Evolutionary conservation across 2,797 vertebrate species (phyloP).

Genomic region (Acrocephalus scirpaceus): DNA sequence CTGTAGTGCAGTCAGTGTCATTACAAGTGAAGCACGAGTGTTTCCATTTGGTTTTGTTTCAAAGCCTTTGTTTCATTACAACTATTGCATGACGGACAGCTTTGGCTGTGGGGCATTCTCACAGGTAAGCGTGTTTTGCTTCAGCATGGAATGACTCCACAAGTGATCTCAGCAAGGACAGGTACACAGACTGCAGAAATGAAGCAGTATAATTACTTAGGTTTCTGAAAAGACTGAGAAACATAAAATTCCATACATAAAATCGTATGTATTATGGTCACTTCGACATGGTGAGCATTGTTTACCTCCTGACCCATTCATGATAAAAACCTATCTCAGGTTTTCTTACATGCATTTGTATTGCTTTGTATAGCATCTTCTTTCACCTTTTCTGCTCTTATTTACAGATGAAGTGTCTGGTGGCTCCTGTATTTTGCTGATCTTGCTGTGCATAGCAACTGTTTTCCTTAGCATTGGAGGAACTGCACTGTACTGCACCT

Average conservation of each 20-base stretch:
- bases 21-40: background rate
- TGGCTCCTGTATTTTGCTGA: constrained; percentile 90
- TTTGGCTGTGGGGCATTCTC: background rate
- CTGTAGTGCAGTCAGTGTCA: background rate
- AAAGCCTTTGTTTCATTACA: background rate
- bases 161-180: background rate
- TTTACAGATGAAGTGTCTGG: constrained; percentile 88
- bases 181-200: background rate
- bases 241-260: background rate
- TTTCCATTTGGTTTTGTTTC: background rate
- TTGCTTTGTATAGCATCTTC: background rate
- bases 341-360: background rate
- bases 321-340: background rate
- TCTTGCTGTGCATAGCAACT: constrained; percentile 90
- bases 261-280: background rate
- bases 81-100: background rate
- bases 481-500: constrained; percentile 91
- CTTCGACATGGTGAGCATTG: background rate
- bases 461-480: constrained; percentile 93
- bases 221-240: background rate
- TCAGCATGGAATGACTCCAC: background rate
- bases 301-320: background rate
- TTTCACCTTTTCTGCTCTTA: constrained; percentile 21
- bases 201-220: background rate
- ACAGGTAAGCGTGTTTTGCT: background rate